phyloP scores from a whole-genome alignment of 2,797 vertebrate genomes.

The Balearica regulorum region DNA sequence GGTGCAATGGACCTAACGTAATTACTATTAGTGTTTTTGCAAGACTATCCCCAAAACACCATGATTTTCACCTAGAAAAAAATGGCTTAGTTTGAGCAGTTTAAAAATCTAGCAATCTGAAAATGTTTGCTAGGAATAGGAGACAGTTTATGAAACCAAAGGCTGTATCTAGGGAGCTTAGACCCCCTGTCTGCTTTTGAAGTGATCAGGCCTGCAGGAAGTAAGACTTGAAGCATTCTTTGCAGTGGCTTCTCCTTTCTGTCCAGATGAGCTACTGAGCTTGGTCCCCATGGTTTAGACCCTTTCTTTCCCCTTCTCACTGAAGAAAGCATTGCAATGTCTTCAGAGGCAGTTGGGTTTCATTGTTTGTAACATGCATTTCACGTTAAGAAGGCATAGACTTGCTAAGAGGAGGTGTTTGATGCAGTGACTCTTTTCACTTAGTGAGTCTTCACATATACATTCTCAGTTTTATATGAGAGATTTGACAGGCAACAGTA shows the following conservation, averaged over 20 bases:
- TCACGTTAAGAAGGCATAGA: background rate
- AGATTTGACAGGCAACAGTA: background rate
- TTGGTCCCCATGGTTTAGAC: background rate
- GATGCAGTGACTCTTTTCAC: background rate
- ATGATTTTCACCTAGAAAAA: background rate
- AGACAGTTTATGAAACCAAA: background rate
- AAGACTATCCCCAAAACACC: background rate
- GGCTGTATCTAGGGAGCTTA: background rate
- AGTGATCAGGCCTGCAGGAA: background rate
- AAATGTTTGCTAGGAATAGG: background rate
- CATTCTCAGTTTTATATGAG: background rate
- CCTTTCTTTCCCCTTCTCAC: background rate
- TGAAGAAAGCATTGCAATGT: background rate
- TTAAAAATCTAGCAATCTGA: background rate
- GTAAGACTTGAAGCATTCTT: background rate
- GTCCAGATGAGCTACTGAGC: background rate
- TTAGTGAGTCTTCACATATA: background rate
- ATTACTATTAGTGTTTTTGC: background rate
- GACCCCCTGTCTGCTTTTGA: background rate
- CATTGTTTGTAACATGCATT: background rate
- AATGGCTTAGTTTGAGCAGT: background rate
- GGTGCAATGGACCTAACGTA: background rate
- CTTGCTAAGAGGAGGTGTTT: background rate
- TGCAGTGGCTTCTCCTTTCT: background rate
- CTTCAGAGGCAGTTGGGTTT: background rate